A percentile compares a stretch with the other conserved stretches of the same genome.
phyloP scores from a whole-genome alignment of 2,888 invertebrate species.

The Philonicus albiceps region DNA sequence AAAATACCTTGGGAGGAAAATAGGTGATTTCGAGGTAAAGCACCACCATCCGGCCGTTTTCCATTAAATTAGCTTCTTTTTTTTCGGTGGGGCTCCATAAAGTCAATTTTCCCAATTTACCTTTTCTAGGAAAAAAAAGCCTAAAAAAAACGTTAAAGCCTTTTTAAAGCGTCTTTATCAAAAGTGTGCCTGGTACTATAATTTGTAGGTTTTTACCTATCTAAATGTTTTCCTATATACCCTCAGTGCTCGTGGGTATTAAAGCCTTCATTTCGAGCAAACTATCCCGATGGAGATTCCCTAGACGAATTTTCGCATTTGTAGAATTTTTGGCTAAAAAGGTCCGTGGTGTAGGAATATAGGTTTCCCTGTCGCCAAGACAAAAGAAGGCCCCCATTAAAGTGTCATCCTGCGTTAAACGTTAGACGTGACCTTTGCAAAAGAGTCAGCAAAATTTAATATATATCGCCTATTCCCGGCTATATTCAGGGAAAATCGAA shows the following conservation, averaged over 20 bases:
- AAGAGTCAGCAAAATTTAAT: not conserved
- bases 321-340: not conserved
- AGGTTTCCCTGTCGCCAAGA: not conserved
- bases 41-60: not conserved
- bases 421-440: slow-evolving; percentile 11
- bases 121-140: not conserved
- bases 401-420: not conserved
- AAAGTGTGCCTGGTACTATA: not conserved
- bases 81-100: not conserved
- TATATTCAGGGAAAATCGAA: not conserved
- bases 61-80: not conserved
- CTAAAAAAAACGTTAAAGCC: not conserved
- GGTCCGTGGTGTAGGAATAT: not conserved
- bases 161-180: not conserved
- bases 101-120: not conserved
- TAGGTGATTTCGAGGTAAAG: not conserved
- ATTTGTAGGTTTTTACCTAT: not conserved
- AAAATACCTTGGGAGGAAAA: not conserved
- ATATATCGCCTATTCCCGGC: not conserved
- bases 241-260: not conserved
- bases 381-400: slow-evolving; percentile 1
- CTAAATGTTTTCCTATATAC: not conserved
- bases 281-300: not conserved
- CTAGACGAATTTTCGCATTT: not conserved
- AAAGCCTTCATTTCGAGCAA: not conserved